Conservation (phyloP, 2,113 vertebrate genomes). For the Sminthopsis crassicaudata region DNA sequence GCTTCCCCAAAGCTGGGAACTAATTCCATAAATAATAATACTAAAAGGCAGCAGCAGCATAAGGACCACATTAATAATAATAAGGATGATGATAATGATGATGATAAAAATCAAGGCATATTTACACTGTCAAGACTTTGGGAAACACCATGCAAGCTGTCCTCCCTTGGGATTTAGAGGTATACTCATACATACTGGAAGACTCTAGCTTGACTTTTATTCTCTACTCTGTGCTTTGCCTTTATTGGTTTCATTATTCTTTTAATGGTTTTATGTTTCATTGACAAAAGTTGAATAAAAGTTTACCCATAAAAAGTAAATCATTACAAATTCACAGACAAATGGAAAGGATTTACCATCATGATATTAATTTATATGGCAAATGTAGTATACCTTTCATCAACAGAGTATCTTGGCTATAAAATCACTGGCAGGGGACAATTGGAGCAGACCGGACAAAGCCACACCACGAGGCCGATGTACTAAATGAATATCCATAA, state of each 20-base stretch:
- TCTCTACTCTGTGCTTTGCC: constrained; percentile 30
- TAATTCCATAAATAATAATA: constrained; percentile 13
- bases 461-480: constrained; percentile 43
- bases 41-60: background rate
- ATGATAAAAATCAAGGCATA: background rate
- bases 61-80: background rate
- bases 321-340: constrained; percentile 72
- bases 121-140: background rate
- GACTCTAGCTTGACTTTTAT: constrained; percentile 18
- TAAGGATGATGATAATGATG: constrained; percentile 3
- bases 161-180: constrained; percentile 38
- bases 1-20: background rate
- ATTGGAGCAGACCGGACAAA: constrained; percentile 43
- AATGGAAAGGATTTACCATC: constrained; percentile 66
- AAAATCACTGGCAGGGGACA: constrained; percentile 56
- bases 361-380: constrained; percentile 70
- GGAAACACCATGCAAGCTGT: constrained; percentile 12
- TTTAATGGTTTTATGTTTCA: constrained; percentile 73
- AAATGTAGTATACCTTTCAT: constrained; percentile 39
- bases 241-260: constrained; percentile 73
- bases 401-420: constrained; percentile 56
- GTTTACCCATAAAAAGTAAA: constrained; percentile 76
- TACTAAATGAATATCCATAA: constrained; percentile 57
- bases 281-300: constrained; percentile 76
- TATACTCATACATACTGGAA: background rate